phyloP scores from a whole-genome alignment of 2,888 invertebrate species.

The Amphipoea oculea region DNA sequence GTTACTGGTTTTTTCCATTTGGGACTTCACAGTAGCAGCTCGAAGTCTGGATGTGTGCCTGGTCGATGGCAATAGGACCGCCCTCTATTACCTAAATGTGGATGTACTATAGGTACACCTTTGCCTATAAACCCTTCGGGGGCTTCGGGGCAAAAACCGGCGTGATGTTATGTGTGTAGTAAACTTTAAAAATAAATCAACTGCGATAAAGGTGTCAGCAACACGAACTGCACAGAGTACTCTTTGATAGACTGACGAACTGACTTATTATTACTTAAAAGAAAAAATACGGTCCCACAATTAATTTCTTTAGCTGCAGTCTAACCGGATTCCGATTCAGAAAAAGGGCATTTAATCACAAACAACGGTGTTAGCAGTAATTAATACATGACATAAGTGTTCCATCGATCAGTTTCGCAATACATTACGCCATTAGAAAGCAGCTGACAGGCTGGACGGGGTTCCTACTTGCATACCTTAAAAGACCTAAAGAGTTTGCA shows the following conservation, averaged over 20 bases:
- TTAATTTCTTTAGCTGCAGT: conserved; percentile 25
- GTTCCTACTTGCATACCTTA: conserved; percentile 86
- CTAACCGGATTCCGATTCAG: conserved; percentile 34
- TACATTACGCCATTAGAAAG: conserved; percentile 88
- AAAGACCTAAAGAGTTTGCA: conserved; percentile 76
- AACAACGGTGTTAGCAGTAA: conserved; percentile 78
- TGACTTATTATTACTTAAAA: neutral
- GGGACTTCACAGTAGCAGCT: neutral
- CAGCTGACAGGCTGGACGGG: conserved; percentile 77
- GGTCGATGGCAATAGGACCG: neutral
- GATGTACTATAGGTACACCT: neutral
- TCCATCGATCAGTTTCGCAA: conserved; percentile 85
- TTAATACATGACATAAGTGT: conserved; percentile 88
- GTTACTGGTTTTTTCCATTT: neutral
- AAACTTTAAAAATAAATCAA: neutral
- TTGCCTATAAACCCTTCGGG: neutral
- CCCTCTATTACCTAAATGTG: neutral
- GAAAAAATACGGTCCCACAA: conserved; percentile 24
- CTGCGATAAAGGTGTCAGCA: conserved; percentile 7
- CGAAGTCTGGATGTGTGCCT: neutral
- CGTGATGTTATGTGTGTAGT: neutral
- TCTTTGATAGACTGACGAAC: no score
- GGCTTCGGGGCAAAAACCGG: neutral
- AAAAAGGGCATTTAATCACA: conserved; percentile 62
- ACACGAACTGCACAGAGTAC: neutral